A percentile compares a stretch with the other conserved stretches of the same genome.
These are phyloP conservation scores for Thymelicus sylvestris DNA, from an alignment of 2,888 invertebrate genomes.

Conservation along the genomic window DNA sequence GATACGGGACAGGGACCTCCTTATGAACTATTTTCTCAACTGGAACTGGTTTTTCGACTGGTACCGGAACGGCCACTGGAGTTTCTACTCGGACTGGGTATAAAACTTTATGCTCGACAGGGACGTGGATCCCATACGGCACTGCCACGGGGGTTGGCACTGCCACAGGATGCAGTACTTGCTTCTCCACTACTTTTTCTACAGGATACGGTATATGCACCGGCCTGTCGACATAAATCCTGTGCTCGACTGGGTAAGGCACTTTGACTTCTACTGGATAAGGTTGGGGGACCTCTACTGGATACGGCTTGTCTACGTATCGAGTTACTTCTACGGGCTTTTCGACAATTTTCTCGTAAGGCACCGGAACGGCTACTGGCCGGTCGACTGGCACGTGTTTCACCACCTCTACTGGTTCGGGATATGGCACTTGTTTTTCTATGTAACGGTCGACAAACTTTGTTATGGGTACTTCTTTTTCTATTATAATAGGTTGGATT, in stretches of 20 bases:
- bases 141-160: slow-evolving; percentile 76
- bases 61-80: slow-evolving; percentile 69
- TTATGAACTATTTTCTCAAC: slow-evolving; percentile 73
- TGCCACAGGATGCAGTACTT: slow-evolving; percentile 66
- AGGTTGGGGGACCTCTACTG: slow-evolving; percentile 77
- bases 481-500: slow-evolving; percentile 76
- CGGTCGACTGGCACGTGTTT: slow-evolving; percentile 71
- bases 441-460: slow-evolving; percentile 74
- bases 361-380: slow-evolving; percentile 72
- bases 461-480: slow-evolving; percentile 76
- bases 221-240: slow-evolving; percentile 80
- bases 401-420: slow-evolving; percentile 66
- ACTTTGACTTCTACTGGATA: slow-evolving; percentile 83
- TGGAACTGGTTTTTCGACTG: slow-evolving; percentile 70
- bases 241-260: slow-evolving; percentile 79
- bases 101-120: slow-evolving; percentile 67
- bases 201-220: slow-evolving; percentile 79
- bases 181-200: slow-evolving; percentile 82
- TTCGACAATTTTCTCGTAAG: slow-evolving; percentile 81
- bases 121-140: slow-evolving; percentile 64
- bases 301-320: slow-evolving; percentile 85
- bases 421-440: slow-evolving; percentile 74
- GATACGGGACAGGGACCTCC: slow-evolving; percentile 76
- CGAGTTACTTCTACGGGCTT: slow-evolving; percentile 80
- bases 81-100: slow-evolving; percentile 74